These are phyloP conservation scores for Hypocryptadius cinnamomeus DNA, from an alignment of 2,113 vertebrate species.

Conservation along the genomic window DNA sequence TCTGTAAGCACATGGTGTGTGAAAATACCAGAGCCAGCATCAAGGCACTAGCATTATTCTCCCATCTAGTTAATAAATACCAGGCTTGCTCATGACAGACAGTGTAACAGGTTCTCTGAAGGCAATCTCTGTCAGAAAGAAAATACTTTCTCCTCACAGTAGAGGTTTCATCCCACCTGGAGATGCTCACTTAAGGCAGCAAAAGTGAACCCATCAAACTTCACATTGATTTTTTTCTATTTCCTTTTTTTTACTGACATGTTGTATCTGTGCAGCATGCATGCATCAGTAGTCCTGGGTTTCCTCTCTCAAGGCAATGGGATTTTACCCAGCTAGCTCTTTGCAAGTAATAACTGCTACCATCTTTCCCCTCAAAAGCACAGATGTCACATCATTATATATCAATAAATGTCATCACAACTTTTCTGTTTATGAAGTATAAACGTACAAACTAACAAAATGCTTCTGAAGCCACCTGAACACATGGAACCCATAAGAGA, in stretches of 20 bases:
- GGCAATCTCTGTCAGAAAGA: not conserved
- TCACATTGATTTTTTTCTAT: not conserved
- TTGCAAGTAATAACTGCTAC: not conserved
- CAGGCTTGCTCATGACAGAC: not conserved
- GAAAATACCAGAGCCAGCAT: not conserved
- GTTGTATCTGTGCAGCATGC: not conserved
- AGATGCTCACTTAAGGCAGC: not conserved
- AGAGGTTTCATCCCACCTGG: not conserved
- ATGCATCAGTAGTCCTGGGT: not conserved
- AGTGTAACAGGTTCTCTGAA: not conserved
- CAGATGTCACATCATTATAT: not conserved
- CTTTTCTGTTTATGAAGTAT: not conserved
- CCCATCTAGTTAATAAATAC: not conserved
- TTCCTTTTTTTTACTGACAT: not conserved
- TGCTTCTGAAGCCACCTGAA: not conserved
- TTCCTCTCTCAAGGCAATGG: not conserved
- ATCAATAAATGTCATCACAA: not conserved
- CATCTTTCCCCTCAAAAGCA: not conserved
- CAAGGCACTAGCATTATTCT: not conserved
- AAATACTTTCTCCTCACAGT: not conserved
- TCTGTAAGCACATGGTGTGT: not conserved
- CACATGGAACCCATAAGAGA: fast-evolving
- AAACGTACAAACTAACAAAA: not conserved
- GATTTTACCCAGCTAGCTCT: not conserved
- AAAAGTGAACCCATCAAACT: not conserved